phyloP scores from a whole-genome alignment of 1,140 invertebrate species.

The Mercenaria mercenaria region DNA sequence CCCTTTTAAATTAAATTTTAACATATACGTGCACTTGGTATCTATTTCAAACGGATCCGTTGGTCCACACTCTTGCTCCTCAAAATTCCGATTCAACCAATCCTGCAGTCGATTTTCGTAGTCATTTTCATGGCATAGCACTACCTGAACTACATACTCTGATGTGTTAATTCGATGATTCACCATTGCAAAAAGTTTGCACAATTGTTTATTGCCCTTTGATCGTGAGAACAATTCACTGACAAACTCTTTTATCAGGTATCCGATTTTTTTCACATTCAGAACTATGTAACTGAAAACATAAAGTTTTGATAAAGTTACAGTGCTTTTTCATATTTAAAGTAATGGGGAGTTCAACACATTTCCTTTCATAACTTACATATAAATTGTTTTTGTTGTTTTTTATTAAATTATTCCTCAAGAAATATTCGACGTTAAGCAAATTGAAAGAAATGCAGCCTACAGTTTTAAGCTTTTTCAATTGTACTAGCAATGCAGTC shows the following conservation, averaged over 20 bases:
- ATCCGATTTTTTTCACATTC: neutral
- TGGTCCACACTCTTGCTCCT: neutral
- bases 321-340: no score
- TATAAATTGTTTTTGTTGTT: no score
- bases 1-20: neutral
- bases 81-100: neutral
- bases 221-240: neutral
- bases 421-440: no score
- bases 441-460: no score
- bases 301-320: no score
- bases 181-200: neutral
- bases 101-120: neutral
- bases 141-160: neutral
- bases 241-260: neutral
- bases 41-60: neutral
- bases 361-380: no score
- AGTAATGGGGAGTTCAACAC: no score
- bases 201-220: neutral
- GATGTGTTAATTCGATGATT: neutral
- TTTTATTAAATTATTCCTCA: no score
- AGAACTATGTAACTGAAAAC: constrained; percentile 6
- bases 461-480: no score
- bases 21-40: neutral
- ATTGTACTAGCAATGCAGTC: no score
- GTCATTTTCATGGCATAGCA: neutral